phyloP scores from a whole-genome alignment of 2,113 vertebrate species.

The Ameiurus melas region DNA sequence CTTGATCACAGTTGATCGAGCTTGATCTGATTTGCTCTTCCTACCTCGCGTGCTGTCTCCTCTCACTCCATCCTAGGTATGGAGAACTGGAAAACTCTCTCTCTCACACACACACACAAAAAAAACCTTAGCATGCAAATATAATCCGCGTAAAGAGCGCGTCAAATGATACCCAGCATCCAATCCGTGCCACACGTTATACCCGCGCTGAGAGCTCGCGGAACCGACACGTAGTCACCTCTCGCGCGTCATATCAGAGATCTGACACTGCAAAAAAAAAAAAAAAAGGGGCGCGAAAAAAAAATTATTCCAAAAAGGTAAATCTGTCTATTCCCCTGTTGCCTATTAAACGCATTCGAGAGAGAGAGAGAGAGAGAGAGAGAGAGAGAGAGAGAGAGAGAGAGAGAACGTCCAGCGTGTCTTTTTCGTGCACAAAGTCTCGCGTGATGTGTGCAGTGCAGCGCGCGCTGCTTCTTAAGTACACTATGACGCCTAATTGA shows the following conservation, averaged over 20 bases:
- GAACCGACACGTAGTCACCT: conserved; percentile 39
- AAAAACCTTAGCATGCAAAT: conserved; percentile 47
- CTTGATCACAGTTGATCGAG: conserved; percentile 10
- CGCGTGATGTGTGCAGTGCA: background rate
- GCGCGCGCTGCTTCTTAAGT: conserved; percentile 14
- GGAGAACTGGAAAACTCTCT: conserved; percentile 26
- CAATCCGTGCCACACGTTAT: conserved; percentile 55
- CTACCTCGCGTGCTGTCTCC: conserved; percentile 44
- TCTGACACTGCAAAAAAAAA: background rate
- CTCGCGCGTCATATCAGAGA: conserved; percentile 38
- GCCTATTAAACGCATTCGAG: background rate
- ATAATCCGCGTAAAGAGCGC: conserved; percentile 37
- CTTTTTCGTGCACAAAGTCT: background rate
- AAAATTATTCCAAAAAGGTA: background rate
- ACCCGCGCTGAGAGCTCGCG: conserved; percentile 43
- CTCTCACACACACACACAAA: background rate
- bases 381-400: background rate
- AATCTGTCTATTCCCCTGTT: background rate
- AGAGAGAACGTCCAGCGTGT: background rate
- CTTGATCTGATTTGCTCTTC: conserved; percentile 8
- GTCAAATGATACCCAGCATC: conserved; percentile 38
- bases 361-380: background rate
- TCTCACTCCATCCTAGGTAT: conserved; percentile 58
- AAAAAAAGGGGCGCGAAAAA: background rate
- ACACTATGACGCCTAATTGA: background rate